phyloP scores from a whole-genome alignment of 2,797 vertebrate genomes.

The Cryptoblepharus egeriae region DNA sequence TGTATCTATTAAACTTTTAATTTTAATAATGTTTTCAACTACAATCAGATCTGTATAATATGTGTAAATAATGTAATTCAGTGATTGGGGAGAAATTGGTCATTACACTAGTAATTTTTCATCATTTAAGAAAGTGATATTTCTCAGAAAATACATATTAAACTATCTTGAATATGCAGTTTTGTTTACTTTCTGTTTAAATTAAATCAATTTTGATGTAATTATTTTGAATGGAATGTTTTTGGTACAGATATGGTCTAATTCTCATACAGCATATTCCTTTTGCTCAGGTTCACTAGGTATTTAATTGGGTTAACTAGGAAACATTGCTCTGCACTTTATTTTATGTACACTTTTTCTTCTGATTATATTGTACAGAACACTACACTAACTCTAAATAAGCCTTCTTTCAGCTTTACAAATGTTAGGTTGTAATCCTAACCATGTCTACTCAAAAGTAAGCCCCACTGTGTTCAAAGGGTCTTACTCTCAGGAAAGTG shows the following conservation, averaged over 20 bases:
- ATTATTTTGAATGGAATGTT: conserved; percentile 69
- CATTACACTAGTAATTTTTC: conserved; percentile 89
- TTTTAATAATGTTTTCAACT: conserved; percentile 95
- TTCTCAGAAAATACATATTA: conserved; percentile 95
- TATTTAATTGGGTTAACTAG: neutral
- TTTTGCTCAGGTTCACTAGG: conserved; percentile 18
- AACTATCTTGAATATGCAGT: conserved; percentile 90
- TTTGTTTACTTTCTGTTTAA: conserved; percentile 82
- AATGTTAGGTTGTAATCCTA: too few species aligned
- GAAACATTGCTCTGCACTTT: conserved; percentile 12
- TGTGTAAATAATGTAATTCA: conserved; percentile 93
- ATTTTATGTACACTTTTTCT: neutral
- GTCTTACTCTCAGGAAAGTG: too few species aligned
- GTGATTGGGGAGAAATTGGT: conserved; percentile 82
- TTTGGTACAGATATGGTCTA: conserved; percentile 68
- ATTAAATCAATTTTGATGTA: conserved; percentile 70
- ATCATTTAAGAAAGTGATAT: conserved; percentile 89
- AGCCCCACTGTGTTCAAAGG: too few species aligned
- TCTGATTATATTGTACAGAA: neutral
- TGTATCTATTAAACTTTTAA: conserved; percentile 94
- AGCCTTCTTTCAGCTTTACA: neutral
- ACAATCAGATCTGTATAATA: conserved; percentile 89
- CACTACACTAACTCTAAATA: neutral
- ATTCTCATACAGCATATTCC: conserved; percentile 52
- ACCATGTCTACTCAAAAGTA: too few species aligned